phyloP scores from a whole-genome alignment of 2,888 invertebrate species.

The Pseudococcus longispinus region DNA sequence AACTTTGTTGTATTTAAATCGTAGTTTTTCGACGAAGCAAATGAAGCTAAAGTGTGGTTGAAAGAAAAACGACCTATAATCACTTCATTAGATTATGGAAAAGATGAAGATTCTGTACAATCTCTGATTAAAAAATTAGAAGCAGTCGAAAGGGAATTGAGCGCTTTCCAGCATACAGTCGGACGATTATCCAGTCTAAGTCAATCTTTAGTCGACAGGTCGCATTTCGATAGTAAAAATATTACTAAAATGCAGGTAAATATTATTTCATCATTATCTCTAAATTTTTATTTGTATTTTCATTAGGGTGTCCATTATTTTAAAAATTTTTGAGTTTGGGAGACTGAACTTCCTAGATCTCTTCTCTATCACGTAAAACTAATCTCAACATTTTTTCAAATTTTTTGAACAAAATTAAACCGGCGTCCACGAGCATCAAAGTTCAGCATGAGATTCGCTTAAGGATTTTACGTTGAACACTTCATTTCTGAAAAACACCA shows the following conservation, averaged over 20 bases:
- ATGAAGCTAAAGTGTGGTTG: conserved; percentile 93
- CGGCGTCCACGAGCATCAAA: too few species aligned
- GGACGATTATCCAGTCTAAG: conserved; percentile 75
- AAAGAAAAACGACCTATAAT: conserved; percentile 80
- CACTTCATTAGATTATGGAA: conserved; percentile 80
- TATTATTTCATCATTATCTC: background rate
- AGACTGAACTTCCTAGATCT: too few species aligned
- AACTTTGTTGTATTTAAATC: background rate
- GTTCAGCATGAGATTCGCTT: too few species aligned
- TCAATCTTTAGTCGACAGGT: conserved; percentile 72
- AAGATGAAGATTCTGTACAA: conserved; percentile 90
- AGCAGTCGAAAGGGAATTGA: conserved; percentile 80
- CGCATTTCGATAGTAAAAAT: conserved; percentile 81
- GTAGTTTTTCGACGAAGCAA: conserved; percentile 85
- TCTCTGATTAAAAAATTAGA: conserved; percentile 84
- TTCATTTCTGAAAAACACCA: too few species aligned
- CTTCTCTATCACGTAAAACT: too few species aligned
- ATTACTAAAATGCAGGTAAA: conserved; percentile 70
- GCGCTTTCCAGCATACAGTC: conserved; percentile 77
- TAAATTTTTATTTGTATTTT: background rate
- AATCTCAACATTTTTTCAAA: too few species aligned
- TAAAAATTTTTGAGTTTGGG: too few species aligned
- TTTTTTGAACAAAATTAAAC: too few species aligned
- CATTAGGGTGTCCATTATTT: background rate
- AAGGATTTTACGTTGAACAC: too few species aligned